phyloP scores from a whole-genome alignment of 2,888 invertebrate genomes.

The Clistopyga incitator region DNA sequence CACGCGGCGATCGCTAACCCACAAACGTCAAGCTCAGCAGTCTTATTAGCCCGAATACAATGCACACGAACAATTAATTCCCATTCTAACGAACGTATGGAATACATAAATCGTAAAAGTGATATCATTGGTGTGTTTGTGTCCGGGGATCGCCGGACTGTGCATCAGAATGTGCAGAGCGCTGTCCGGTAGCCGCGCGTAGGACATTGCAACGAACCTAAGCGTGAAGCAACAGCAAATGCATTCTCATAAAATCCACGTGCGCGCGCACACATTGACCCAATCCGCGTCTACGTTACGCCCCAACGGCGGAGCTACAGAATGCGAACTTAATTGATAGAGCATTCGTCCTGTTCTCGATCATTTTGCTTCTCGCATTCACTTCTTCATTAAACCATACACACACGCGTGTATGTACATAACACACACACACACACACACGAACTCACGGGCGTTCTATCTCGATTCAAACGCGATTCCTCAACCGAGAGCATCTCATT shows the following conservation, averaged over 20 bases:
- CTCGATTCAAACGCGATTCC: conserved; percentile 27
- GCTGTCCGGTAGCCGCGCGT: neutral
- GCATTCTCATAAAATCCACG: conserved; percentile 3
- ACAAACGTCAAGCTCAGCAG: conserved; percentile 12
- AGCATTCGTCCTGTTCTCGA: conserved; percentile 21
- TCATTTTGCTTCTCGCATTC: neutral
- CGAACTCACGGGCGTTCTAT: conserved; percentile 33
- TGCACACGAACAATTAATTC: conserved; percentile 41
- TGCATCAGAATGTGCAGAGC: conserved; percentile 1
- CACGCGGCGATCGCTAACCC: neutral
- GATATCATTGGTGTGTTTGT: neutral
- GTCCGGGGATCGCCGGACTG: neutral
- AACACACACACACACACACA: no score
- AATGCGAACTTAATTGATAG: conserved; percentile 31
- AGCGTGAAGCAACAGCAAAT: conserved; percentile 11
- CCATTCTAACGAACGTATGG: conserved; percentile 32
- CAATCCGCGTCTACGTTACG: neutral
- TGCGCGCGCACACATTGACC: neutral
- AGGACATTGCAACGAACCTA: neutral
- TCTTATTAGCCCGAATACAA: conserved; percentile 42
- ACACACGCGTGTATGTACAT: neutral
- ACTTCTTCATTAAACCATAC: conserved; percentile 1
- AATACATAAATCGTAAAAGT: conserved; percentile 45
- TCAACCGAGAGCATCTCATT: conserved; percentile 1
- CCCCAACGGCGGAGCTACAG: neutral